Evolutionary conservation across 2,888 invertebrate genomes (phyloP), one percentile per base, ranked within the genome.

Genomic region (Drepanosiphum platanoidis): DNA sequence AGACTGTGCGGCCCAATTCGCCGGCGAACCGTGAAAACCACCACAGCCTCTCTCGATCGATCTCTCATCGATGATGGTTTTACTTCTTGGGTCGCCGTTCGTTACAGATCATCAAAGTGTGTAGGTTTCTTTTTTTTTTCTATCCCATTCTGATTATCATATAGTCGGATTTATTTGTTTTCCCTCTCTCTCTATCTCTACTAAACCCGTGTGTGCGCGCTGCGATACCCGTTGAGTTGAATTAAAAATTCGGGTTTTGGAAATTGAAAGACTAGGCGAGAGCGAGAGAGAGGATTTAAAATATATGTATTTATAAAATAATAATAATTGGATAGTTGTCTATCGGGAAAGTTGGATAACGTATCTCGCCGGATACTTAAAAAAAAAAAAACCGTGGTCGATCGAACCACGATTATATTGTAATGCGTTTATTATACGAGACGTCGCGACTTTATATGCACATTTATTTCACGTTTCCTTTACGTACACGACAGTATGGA

Each of bases 1-100:
- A 75, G 66, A 74, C 74, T 36, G 74, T 32, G 82, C 71, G 70
- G 68, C 77, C 84, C 84, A 77, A 77, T 84, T 84, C 84, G 75
- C 15, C 52, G 52, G 39, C 77, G 77, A 39, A 84, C 84, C 84
- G 77, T 84, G 68, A 77, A 84, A 84, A 84, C 68, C 36, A 30
- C 46, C 27, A 61, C 75, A 84, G 72, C 52, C 66, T 75, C 61
- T 46, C 58, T 75, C 75, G 52, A 68, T 84, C 84, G 66, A 66
- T 84, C 68, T 70, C 68, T 34, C 68, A 11, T 58, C 52, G 52
- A 58, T 27, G 52, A 68, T 46, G 46, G 32, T 68, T 46, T 68
- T 46, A 66, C 42, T 79, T 32, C 42, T 79, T 79, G 42, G 39
- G 7, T 61, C 39, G 52, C 64, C 30, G 42, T 79, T 66, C 42